Percentiles rank a stretch among this genome's conserved stretches.
Evolutionary conservation across 2,888 invertebrate genomes (phyloP).

Genomic region (Stramonita haemastoma): DNA sequence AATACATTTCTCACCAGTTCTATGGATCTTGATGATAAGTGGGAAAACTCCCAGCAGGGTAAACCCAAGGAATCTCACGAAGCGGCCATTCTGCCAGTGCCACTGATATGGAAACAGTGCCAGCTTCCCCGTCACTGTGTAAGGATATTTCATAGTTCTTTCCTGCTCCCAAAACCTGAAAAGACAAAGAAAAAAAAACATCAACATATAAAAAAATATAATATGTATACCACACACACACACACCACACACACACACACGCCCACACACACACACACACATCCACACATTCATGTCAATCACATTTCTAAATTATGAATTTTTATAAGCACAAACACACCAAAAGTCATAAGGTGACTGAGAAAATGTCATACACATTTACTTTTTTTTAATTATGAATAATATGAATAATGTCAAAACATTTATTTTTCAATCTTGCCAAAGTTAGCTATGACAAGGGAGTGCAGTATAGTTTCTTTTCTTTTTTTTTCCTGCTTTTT

Average conservation of each 20-base stretch:
- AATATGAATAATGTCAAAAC: too few species aligned
- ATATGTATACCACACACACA: too few species aligned
- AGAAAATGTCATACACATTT: too few species aligned
- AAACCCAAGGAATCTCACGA: constrained; percentile 85
- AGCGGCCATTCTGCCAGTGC: constrained; percentile 87
- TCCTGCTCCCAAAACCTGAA: constrained; percentile 30
- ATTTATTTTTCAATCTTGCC: too few species aligned
- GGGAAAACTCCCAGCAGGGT: constrained; percentile 82
- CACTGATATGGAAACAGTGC: constrained; percentile 88
- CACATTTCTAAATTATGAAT: background rate
- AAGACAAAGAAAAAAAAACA: background rate
- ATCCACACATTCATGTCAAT: background rate
- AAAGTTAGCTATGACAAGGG: too few species aligned
- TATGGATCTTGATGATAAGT: constrained; percentile 87
- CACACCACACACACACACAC: too few species aligned
- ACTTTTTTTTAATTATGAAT: too few species aligned
- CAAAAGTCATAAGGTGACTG: too few species aligned
- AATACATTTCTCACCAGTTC: constrained; percentile 66
- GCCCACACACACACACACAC: too few species aligned
- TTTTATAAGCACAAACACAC: background rate
- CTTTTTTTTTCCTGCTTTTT: too few species aligned
- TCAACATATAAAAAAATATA: too few species aligned
- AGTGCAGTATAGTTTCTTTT: too few species aligned
- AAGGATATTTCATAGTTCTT: constrained; percentile 85
- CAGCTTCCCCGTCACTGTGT: constrained; percentile 88